Base-by-base conservation (phyloP, 2,113 vertebrate species). In the Mesembrinibis cayennensis region DNA sequence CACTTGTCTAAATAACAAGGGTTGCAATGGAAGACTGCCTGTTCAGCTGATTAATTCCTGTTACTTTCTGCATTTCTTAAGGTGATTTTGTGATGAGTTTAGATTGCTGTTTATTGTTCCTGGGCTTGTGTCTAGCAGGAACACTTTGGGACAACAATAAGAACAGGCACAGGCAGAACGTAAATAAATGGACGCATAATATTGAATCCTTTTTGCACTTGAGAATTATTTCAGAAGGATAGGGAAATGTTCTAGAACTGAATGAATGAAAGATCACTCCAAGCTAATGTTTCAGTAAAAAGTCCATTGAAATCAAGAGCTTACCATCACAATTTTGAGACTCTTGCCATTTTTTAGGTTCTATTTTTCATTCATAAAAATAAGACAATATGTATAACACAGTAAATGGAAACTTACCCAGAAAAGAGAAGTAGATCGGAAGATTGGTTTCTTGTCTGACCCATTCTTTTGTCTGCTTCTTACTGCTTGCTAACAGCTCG, bases 1-100 rank as follows among this genome's bases (percentile, higher is more conserved):
- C 97, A 85, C 91, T 97, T 98, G 93, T 92, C 92, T 93, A 97
- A 96, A 96, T 96, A 95, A 97, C 94, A 97, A 95, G 91, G 45
- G 62, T 91, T 89, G 89, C 65, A 90, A 29, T 90, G 83, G 67
- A 96, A 97, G 91, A 85, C 47, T 82, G 58, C 50, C 78, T 76
- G 66, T 91, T 91, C 76, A 87, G 27, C 59, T 90, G 87, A 85
- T 95, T 71, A 89, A 88, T 72, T 90, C 83, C 92, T 66, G 20
- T 96, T 84, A 80, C 34, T 65, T 71, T 95, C 95, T 87, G n/a
- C 86, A 85, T 96, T 97, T 97, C 93, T 88, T 74, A 90, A 90
- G 82, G 50, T 94, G 72, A 93, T 94, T 87, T 69, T 91, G 47
- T 71, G 67, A 82, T 62, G 49, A 69, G 59, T 85, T 78, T 93